Evolutionary conservation across 2,113 vertebrate species (phyloP).

Genomic region (Alligator sinensis): DNA sequence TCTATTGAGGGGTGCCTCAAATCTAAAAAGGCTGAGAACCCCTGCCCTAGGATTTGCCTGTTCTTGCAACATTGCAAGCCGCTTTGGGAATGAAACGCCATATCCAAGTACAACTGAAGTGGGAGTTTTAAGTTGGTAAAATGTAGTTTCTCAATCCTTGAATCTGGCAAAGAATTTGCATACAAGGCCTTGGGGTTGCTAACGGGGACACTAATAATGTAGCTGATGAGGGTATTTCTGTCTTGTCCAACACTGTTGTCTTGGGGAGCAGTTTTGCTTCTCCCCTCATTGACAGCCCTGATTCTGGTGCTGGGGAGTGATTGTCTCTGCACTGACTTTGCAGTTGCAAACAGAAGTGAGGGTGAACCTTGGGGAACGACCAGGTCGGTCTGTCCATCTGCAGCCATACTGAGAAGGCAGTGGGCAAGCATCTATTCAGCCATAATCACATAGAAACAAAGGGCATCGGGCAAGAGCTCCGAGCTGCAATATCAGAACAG

Average conservation of each 20-base stretch:
- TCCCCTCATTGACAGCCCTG: neutral
- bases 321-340: neutral
- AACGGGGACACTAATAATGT: neutral
- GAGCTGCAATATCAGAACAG: neutral
- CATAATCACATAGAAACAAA: neutral
- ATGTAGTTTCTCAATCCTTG: neutral
- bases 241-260: neutral
- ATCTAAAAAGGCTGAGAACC: no score
- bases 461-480: neutral
- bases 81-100: neutral
- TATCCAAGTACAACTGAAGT: neutral
- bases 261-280: neutral
- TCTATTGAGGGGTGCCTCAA: no score
- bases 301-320: neutral
- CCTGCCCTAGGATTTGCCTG: neutral
- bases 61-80: neutral
- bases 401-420: neutral
- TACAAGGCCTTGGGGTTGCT: neutral
- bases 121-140: neutral
- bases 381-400: neutral
- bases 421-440: neutral
- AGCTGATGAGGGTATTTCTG: neutral
- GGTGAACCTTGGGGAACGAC: neutral
- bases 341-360: neutral
- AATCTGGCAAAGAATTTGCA: neutral